Evolutionary conservation across 1,140 invertebrate genomes (phyloP).

Genomic region (Elymnias hypermnestra): DNA sequence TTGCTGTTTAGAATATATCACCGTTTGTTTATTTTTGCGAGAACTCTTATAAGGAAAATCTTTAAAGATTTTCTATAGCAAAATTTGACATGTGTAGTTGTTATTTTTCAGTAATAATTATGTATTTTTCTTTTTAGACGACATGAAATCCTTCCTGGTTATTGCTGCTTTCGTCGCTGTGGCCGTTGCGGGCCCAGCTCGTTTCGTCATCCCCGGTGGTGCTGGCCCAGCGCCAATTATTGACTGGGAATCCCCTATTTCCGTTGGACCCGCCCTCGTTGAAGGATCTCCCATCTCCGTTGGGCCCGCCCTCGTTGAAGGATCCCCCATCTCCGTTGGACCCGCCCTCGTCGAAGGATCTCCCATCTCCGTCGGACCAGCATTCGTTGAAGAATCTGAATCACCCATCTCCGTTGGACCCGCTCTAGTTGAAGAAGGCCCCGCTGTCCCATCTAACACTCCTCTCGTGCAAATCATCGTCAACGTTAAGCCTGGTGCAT

Average conservation of each 20-base stretch:
- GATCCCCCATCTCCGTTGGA: background rate
- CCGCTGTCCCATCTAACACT: no score
- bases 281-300: background rate
- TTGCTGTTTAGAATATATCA: no score
- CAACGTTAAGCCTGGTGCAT: slow-evolving; percentile 1
- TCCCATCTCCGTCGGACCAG: background rate
- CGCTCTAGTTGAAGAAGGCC: background rate
- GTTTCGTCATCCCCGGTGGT: slow-evolving; percentile 9
- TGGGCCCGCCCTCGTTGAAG: background rate
- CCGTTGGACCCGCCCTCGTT: background rate
- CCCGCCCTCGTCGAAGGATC: background rate
- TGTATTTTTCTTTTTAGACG: background rate
- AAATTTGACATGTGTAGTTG: no score
- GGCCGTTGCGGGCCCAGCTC: slow-evolving; percentile 21
- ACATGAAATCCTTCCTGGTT: slow-evolving; percentile 20
- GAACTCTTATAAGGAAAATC: no score
- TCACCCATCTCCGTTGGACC: background rate
- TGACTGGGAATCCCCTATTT: background rate
- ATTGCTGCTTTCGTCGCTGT: slow-evolving; percentile 16
- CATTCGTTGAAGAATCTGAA: background rate
- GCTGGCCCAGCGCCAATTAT: slow-evolving; percentile 14
- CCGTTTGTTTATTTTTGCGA: no score
- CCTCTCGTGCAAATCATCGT: slow-evolving; percentile 1
- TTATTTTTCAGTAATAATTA: no score
- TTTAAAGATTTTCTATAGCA: no score